These are phyloP conservation scores for Dendrolimus kikuchii DNA, from an alignment of 1,140 invertebrate genomes.

Conservation along the genomic window DNA sequence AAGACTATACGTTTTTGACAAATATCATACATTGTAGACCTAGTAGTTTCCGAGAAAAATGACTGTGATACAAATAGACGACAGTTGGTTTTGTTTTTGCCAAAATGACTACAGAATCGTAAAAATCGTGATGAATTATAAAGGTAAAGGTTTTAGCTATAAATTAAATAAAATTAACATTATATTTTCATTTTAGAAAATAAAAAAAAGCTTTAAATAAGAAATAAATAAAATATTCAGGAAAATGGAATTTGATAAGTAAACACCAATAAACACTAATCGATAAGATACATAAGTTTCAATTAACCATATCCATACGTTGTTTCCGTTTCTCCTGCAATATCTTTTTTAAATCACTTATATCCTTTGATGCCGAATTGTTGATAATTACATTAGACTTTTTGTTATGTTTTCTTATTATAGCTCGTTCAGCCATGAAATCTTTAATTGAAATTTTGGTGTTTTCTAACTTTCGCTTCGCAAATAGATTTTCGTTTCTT, in stretches of 20 bases:
- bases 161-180: constrained; percentile 4
- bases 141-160: background rate
- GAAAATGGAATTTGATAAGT: background rate
- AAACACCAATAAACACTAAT: constrained; percentile 1
- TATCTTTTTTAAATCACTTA: constrained; percentile 44
- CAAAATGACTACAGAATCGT: too few species aligned
- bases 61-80: too few species aligned
- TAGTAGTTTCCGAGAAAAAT: too few species aligned
- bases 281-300: background rate
- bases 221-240: too few species aligned
- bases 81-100: too few species aligned
- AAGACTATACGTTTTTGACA: too few species aligned
- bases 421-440: constrained; percentile 38
- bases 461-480: constrained; percentile 41
- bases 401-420: constrained; percentile 32
- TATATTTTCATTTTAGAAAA: background rate
- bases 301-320: constrained; percentile 29
- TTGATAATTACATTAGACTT: constrained; percentile 17
- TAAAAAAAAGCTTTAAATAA: too few species aligned
- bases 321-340: constrained; percentile 48
- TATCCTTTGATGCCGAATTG: constrained; percentile 34
- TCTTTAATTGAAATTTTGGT: constrained; percentile 38
- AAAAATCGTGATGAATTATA: background rate
- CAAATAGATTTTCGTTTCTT: constrained; percentile 35
- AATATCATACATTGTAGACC: too few species aligned